Conservation (phyloP, 1,140 invertebrate species). For the Globodera ellingtonae region DNA sequence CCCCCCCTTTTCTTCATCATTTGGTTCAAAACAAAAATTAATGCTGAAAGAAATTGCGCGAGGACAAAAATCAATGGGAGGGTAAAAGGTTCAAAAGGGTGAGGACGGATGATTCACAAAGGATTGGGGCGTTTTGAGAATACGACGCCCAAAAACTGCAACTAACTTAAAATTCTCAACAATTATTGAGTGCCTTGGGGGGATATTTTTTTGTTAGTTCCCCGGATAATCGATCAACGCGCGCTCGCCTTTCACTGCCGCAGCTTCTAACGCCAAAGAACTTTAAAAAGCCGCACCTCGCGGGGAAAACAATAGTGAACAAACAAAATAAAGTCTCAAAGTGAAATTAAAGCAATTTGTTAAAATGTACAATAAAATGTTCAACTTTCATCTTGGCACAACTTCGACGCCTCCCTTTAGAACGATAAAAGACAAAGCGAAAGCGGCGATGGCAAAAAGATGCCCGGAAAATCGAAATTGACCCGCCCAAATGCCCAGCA, state of each 20-base stretch:
- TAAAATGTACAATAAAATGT: not conserved
- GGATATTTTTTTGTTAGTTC: not conserved
- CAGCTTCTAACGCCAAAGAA: not conserved
- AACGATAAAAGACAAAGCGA: conserved; percentile 27
- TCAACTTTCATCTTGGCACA: not conserved
- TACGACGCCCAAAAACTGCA: no score
- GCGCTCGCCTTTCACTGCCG: not conserved
- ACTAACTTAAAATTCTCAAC: not conserved
- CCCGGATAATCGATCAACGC: not conserved
- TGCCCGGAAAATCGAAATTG: conserved; percentile 43
- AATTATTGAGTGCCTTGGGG: not conserved
- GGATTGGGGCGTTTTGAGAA: no score
- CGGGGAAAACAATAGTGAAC: not conserved
- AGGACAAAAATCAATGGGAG: not conserved
- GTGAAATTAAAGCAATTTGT: not conserved
- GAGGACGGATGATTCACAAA: no score
- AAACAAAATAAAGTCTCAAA: not conserved
- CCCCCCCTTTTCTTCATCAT: not conserved
- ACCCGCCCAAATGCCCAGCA: conserved; percentile 28
- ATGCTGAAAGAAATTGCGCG: not conserved
- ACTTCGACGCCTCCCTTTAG: not conserved
- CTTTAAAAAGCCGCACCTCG: not conserved
- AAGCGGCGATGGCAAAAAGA: conserved; percentile 16
- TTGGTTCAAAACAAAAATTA: not conserved
- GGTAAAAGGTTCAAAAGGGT: not conserved